phyloP scores from a whole-genome alignment of 2,797 vertebrate species.

The Melanitta fusca region DNA sequence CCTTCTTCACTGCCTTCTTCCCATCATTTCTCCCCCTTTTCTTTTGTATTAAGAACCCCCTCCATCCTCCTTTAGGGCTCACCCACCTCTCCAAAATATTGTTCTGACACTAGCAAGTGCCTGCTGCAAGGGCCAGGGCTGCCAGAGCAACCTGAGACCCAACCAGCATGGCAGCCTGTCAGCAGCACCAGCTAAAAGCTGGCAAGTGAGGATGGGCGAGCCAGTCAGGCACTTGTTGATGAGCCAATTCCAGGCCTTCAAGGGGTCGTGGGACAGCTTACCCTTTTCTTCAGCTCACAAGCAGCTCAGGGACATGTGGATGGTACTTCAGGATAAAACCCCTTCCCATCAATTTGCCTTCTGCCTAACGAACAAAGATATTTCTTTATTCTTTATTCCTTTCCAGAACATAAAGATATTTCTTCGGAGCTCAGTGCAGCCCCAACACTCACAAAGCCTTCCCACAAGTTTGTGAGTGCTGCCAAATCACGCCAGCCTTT shows the following conservation, averaged over 20 bases:
- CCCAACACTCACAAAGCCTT: background rate
- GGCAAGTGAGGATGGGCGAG: background rate
- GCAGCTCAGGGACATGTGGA: background rate
- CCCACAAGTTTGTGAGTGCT: background rate
- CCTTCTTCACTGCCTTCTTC: background rate
- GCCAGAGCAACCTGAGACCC: background rate
- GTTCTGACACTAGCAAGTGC: background rate
- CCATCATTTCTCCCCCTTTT: background rate
- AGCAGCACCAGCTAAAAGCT: background rate
- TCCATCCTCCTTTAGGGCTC: background rate
- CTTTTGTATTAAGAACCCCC: background rate
- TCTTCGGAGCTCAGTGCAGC: background rate
- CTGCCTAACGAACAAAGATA: background rate
- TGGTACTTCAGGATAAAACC: background rate
- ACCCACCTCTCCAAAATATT: background rate
- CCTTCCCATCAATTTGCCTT: background rate
- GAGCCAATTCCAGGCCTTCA: background rate
- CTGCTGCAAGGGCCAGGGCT: background rate
- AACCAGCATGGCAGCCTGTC: rapidly evolving
- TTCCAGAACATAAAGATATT: background rate
- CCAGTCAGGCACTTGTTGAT: background rate
- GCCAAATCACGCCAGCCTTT: background rate
- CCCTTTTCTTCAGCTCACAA: background rate
- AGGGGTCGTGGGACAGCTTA: background rate
- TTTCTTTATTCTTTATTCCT: background rate